These are phyloP conservation scores for Mallotus villosus DNA, from an alignment of 2,797 vertebrate species.

Conservation along the genomic window DNA sequence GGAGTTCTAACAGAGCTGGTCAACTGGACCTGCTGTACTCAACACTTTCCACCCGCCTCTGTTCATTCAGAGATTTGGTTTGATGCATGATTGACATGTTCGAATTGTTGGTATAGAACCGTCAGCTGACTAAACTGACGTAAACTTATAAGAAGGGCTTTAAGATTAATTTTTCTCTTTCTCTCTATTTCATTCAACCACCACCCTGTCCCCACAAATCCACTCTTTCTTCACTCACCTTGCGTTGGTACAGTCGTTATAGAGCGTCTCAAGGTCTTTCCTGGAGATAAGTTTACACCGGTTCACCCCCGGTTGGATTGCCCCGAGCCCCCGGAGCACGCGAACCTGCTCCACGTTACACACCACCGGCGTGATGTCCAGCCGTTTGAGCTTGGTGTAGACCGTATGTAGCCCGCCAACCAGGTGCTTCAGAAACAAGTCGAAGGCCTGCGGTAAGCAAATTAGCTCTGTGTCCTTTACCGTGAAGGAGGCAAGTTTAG, in stretches of 20 bases:
- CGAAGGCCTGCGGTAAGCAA: slow-evolving; percentile 88
- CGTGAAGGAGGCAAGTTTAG: slow-evolving; percentile 86
- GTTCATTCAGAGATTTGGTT: background rate
- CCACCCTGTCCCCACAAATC: too few relatives aligned
- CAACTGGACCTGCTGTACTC: too few relatives aligned
- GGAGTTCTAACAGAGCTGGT: background rate
- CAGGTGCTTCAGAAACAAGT: slow-evolving; percentile 88
- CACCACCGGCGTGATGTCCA: slow-evolving; percentile 87
- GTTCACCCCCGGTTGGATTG: slow-evolving; percentile 89
- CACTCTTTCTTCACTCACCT: slow-evolving; percentile 68
- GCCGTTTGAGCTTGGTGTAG: slow-evolving; percentile 88
- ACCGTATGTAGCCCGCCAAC: slow-evolving; percentile 88
- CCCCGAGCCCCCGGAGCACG: slow-evolving; percentile 84
- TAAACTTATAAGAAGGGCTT: background rate
- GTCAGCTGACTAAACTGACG: too few relatives aligned
- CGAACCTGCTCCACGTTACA: slow-evolving; percentile 90
- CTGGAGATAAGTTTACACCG: slow-evolving; percentile 89
- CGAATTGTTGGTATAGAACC: too few relatives aligned
- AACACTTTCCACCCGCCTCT: too few relatives aligned
- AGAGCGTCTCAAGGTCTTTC: slow-evolving; percentile 86
- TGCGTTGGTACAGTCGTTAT: slow-evolving; percentile 88
- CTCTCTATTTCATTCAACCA: slow-evolving; percentile 21
- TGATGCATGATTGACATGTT: background rate
- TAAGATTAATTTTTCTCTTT: slow-evolving; percentile 15
- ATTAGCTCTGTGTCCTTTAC: slow-evolving; percentile 86